Evolutionary conservation across 2,797 vertebrate genomes (phyloP).

Genomic region (Catostomus latipinnis): DNA sequence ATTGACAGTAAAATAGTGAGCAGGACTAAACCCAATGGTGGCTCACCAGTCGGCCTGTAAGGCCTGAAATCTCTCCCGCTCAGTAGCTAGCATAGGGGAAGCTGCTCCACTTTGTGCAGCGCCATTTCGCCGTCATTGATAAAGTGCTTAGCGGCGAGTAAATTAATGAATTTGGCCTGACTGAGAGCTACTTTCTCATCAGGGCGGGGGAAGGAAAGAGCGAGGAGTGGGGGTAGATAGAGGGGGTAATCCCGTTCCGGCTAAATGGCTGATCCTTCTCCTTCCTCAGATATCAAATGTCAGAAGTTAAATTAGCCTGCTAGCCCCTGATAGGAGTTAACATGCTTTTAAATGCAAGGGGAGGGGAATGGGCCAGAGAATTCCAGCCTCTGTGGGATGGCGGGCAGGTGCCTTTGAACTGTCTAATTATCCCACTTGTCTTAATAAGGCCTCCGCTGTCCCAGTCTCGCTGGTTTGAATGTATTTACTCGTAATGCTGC

Average conservation of each 20-base stretch:
- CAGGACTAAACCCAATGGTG: background rate
- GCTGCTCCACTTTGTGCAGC: constrained; percentile 67
- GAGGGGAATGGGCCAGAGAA: constrained; percentile 61
- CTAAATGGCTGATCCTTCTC: constrained; percentile 85
- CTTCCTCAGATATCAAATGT: constrained; percentile 86
- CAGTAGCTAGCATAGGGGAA: constrained; percentile 27
- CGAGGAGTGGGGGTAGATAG: constrained; percentile 52
- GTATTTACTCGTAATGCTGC: constrained; percentile 35
- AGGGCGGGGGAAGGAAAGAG: constrained; percentile 52
- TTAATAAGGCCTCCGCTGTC: constrained; percentile 71
- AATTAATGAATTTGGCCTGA: constrained; percentile 81
- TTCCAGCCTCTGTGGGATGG: constrained; percentile 79
- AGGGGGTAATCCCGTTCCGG: constrained; percentile 82
- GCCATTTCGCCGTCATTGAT: constrained; percentile 79
- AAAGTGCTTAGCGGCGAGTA: constrained; percentile 77
- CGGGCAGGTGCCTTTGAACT: constrained; percentile 90
- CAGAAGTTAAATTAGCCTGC: constrained; percentile 86
- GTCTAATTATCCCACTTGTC: constrained; percentile 89
- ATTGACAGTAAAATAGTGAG: background rate
- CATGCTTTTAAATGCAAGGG: constrained; percentile 80
- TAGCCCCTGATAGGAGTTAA: constrained; percentile 87
- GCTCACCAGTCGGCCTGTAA: constrained; percentile 14
- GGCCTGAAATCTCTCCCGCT: constrained; percentile 33
- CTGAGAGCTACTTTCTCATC: constrained; percentile 66
- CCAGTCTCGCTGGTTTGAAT: constrained; percentile 39